Evolutionary conservation across 2,888 invertebrate genomes (phyloP).

Genomic region (Adineta ricciae): DNA sequence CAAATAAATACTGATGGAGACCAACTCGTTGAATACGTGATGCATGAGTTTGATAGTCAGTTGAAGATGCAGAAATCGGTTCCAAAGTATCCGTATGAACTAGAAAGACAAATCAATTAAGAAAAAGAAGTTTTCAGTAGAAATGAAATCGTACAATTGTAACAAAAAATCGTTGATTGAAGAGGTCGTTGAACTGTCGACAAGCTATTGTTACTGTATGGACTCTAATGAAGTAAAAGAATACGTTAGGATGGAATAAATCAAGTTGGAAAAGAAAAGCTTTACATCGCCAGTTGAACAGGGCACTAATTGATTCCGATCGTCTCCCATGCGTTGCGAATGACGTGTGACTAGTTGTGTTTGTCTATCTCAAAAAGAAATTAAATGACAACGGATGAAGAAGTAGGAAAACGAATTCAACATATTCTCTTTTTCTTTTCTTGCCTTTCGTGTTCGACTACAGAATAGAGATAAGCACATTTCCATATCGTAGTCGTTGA

Average conservation of each 20-base stretch:
- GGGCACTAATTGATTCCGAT: not conserved
- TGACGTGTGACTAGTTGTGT: not conserved
- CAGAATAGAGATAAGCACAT: not conserved
- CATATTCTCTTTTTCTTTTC: not conserved
- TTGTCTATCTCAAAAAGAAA: not conserved
- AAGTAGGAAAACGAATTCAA: not conserved
- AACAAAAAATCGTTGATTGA: conserved; percentile 1
- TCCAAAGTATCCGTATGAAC: not conserved
- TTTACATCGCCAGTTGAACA: not conserved
- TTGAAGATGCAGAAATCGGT: not conserved
- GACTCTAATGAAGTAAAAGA: not conserved
- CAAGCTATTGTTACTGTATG: not conserved
- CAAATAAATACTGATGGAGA: conserved; percentile 16
- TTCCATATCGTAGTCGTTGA: not conserved
- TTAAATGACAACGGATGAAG: not conserved
- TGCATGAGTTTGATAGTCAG: not conserved
- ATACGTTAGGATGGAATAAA: not conserved
- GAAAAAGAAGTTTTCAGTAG: not conserved
- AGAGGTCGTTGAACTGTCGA: not conserved
- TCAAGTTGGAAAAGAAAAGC: not conserved
- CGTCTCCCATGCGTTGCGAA: conserved; percentile 13
- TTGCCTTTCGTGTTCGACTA: not conserved
- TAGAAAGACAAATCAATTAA: not conserved
- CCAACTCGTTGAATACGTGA: not conserved
- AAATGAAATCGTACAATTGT: not conserved